Evolutionary conservation across 1,140 invertebrate genomes (phyloP).

Genomic region (Hylyphantes graminicola): DNA sequence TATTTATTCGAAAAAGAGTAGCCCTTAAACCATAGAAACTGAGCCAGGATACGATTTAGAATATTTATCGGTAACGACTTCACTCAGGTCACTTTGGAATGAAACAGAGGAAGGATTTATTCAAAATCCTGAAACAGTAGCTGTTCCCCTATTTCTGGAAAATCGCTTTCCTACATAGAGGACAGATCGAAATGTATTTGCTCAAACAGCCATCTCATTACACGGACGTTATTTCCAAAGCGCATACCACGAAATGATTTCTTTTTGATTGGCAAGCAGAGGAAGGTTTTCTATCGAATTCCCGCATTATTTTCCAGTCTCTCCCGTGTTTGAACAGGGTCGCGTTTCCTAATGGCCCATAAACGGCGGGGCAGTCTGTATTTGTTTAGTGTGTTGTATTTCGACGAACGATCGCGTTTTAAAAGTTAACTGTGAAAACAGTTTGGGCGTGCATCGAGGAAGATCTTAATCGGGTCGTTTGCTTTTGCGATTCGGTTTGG

Average conservation of each 20-base stretch:
- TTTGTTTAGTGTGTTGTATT: conserved; percentile 33
- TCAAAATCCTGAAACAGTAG: conserved; percentile 28
- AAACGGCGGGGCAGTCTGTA: conserved; percentile 24
- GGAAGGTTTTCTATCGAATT: conserved; percentile 6
- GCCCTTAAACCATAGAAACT: too few species aligned
- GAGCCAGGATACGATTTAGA: too few species aligned
- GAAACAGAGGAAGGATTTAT: not conserved
- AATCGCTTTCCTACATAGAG: not conserved
- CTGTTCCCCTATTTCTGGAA: not conserved
- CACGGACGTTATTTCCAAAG: conserved; percentile 12
- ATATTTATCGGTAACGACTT: too few species aligned
- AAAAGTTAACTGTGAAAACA: conserved; percentile 43
- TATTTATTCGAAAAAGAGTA: too few species aligned
- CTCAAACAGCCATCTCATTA: conserved; percentile 34
- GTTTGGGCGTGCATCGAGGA: not conserved
- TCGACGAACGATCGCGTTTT: conserved; percentile 17
- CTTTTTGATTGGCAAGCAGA: conserved; percentile 30
- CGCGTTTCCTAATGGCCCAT: conserved; percentile 44
- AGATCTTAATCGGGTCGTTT: conserved; percentile 32
- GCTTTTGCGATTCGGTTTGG: conserved; percentile 12
- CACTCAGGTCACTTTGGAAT: not conserved
- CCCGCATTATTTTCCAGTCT: conserved; percentile 30
- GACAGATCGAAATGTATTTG: conserved; percentile 29
- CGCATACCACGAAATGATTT: conserved; percentile 21
- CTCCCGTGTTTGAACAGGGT: conserved; percentile 21